Conservation (phyloP, 2,797 vertebrate species). For the Arnoldichthys spilopterus region DNA sequence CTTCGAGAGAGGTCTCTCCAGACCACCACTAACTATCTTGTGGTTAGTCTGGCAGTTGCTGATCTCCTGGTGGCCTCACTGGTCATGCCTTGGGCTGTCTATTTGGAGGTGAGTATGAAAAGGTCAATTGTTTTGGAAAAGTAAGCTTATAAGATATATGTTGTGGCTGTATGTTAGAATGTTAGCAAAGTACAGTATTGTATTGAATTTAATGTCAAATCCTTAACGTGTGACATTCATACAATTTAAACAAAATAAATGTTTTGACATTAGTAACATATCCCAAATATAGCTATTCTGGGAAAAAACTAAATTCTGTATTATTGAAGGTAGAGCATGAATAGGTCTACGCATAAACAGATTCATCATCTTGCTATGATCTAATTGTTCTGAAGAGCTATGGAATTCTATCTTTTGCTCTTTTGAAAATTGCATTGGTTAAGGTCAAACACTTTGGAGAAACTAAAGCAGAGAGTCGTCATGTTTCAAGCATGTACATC, state of each 20-base stretch:
- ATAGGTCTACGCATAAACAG: background rate
- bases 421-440: background rate
- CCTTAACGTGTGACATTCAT: too few relatives aligned
- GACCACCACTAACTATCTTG: constrained; percentile 94
- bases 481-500: background rate
- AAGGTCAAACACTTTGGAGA: background rate
- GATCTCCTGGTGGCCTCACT: constrained; percentile 91
- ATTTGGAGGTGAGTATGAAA: constrained; percentile 88
- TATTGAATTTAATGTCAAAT: too few relatives aligned
- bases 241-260: too few relatives aligned
- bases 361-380: background rate
- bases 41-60: constrained; percentile 92
- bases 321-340: background rate
- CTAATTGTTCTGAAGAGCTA: background rate
- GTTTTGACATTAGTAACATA: too few relatives aligned
- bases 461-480: background rate
- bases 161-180: background rate
- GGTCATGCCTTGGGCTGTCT: constrained; percentile 96
- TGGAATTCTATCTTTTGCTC: background rate
- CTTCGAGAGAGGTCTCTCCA: constrained; percentile 87
- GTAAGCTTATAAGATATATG: background rate
- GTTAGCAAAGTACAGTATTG: too few relatives aligned
- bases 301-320: background rate
- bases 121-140: background rate
- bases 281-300: too few relatives aligned